Evolutionary conservation across 2,888 invertebrate species (phyloP).

Genomic region (Metopia argyrocephala): DNA sequence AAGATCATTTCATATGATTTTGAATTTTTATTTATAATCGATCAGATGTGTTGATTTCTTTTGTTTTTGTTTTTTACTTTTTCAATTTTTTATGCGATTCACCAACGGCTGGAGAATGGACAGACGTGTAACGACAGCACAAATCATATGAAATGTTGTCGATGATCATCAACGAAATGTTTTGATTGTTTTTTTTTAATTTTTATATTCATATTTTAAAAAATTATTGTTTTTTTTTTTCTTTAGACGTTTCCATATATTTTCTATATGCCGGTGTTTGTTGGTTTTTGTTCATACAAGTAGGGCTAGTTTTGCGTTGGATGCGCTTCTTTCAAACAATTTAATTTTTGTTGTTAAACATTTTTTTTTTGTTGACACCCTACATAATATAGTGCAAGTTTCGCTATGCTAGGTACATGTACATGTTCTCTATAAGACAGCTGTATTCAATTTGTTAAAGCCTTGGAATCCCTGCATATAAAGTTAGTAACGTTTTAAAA

Average conservation of each 20-base stretch:
- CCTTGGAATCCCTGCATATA: too few relatives aligned
- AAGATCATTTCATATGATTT: neutral
- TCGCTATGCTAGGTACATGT: too few relatives aligned
- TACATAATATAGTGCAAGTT: too few relatives aligned
- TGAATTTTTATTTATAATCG: neutral
- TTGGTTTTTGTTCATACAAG: neutral
- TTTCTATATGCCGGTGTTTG: slow-evolving; percentile 36
- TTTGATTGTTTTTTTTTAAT: neutral
- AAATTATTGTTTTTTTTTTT: slow-evolving; percentile 12
- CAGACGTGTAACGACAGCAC: neutral
- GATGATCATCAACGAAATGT: neutral
- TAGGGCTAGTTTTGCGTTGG: slow-evolving; percentile 50
- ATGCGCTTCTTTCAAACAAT: slow-evolving; percentile 49
- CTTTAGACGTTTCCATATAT: slow-evolving; percentile 4
- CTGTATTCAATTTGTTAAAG: too few relatives aligned
- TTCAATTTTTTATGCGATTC: slow-evolving; percentile 9
- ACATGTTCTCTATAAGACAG: too few relatives aligned
- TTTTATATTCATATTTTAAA: slow-evolving; percentile 15
- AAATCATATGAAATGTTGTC: neutral
- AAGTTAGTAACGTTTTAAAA: too few relatives aligned
- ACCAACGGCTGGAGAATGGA: neutral
- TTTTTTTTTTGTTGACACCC: slow-evolving; percentile 24
- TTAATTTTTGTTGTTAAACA: slow-evolving; percentile 10
- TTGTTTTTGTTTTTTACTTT: neutral
- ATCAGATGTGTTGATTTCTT: neutral